Base-by-base conservation (phyloP, 2,888 invertebrate genomes). In the Chrysomela aeneicollis region DNA sequence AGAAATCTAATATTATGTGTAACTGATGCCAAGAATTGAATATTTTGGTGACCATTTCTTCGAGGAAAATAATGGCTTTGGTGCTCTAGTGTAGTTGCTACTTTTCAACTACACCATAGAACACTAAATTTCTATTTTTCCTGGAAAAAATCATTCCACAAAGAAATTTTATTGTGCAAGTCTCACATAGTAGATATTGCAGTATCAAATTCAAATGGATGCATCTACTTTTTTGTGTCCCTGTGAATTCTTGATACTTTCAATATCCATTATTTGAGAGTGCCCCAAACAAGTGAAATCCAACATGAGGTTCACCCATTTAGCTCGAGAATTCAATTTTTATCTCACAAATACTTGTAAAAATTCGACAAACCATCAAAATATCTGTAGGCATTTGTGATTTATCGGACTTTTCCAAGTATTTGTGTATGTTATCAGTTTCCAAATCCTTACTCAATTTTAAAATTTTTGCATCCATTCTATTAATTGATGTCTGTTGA, bases 191-290 rank as follows among this genome's bases (percentile, higher is more conserved):
- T 58, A 47, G 30, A 61, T 61, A 17, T 42, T 64, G 58, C 59
- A 59, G 35, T 37, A 21, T 53, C 53, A 35, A 26, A 12, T 42
- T 66, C 55, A 62, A 46, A 12, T 18, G 59, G 35, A 32, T 35
- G 49, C 66, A 66, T 30, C 62, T 62, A 66, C 66, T 66, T 66
- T 61, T 57, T 22, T 66, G 66, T 51, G 32, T n/a, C 37, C 30
- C 26, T 55, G 54, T 59, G 61, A 59, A 51, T 65, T 50, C 17
- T 55, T 51, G 51, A 17, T 59, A 42, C 35, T 64, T 53, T 58
- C 37, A 19, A 22, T 54, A 53, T 54, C 47, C 26, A 19, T 22
- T 22, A 42, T 9, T 53, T 53, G 30, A 15, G n/a, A 15, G 18
- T 30, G 30, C n/a, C 1, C 30, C 26, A 22, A 15, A n/a, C 9